These are phyloP conservation scores for Physeter macrocephalus DNA, from an alignment of 2,113 vertebrate species.

Conservation along the genomic window DNA sequence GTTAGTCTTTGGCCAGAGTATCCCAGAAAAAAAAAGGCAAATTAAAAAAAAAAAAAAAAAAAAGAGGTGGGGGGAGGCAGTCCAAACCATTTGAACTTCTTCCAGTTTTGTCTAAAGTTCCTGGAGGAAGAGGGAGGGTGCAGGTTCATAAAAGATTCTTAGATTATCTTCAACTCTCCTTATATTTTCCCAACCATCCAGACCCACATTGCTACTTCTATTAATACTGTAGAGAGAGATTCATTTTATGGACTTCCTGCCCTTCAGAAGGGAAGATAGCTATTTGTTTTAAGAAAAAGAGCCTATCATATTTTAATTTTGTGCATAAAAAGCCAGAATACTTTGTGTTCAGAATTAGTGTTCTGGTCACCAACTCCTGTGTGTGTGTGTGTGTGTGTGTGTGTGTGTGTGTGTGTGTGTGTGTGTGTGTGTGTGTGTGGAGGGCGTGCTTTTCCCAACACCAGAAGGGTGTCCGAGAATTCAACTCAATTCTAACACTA, in stretches of 20 bases:
- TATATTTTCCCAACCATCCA: background rate
- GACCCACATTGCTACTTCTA: background rate
- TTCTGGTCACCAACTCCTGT: background rate
- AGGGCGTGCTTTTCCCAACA: background rate
- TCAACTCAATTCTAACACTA: background rate
- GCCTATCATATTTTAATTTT: background rate
- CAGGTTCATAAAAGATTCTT: background rate
- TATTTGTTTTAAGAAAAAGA: background rate
- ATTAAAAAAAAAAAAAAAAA: conserved; percentile 24
- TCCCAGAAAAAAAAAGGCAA: conserved; percentile 62
- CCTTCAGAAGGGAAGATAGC: background rate
- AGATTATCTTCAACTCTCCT: background rate
- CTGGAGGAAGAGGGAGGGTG: conserved; percentile 20
- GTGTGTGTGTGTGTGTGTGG: background rate
- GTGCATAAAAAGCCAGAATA: background rate
- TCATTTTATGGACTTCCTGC: background rate
- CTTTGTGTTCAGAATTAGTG: background rate
- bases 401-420: background rate
- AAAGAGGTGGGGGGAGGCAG: conserved; percentile 55
- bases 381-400: background rate
- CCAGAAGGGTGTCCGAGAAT: background rate
- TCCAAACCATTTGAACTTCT: conserved; percentile 65
- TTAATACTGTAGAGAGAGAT: background rate
- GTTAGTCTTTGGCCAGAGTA: conserved; percentile 76
- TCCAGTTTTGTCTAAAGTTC: conserved; percentile 70